These are phyloP conservation scores for Cyprinella venusta DNA, from an alignment of 2,797 vertebrate species.

Conservation along the genomic window DNA sequence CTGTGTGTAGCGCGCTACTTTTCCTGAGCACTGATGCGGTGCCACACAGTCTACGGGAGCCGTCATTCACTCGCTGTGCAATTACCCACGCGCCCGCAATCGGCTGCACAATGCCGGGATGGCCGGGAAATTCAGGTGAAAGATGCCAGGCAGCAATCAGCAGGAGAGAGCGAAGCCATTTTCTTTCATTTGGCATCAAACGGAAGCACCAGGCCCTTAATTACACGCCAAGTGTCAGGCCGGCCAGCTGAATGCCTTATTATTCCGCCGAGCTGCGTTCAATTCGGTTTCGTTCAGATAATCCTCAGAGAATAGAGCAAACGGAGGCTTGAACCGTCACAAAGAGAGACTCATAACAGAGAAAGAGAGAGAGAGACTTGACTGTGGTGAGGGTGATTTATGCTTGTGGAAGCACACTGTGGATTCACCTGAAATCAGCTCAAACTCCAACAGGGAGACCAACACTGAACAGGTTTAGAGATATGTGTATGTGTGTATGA, in stretches of 20 bases:
- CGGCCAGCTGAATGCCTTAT: slow-evolving; percentile 85
- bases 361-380: slow-evolving; percentile 63
- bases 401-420: slow-evolving; percentile 66
- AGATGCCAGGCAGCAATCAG: slow-evolving; percentile 93
- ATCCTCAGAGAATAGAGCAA: slow-evolving; percentile 74
- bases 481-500: too few relatives aligned
- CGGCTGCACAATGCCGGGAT: slow-evolving; percentile 86
- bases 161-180: slow-evolving; percentile 88
- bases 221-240: slow-evolving; percentile 90
- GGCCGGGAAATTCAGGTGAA: slow-evolving; percentile 92
- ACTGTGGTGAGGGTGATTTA: slow-evolving; percentile 67
- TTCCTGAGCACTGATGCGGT: slow-evolving; percentile 45
- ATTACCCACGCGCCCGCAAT: slow-evolving; percentile 94
- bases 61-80: slow-evolving; percentile 85
- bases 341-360: slow-evolving; percentile 54
- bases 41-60: slow-evolving; percentile 39
- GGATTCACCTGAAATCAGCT: slow-evolving; percentile 40
- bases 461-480: not conserved
- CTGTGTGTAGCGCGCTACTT: slow-evolving; percentile 24
- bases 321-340: slow-evolving; percentile 64
- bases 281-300: slow-evolving; percentile 86
- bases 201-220: slow-evolving; percentile 94
- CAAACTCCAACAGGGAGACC: not conserved
- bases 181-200: slow-evolving; percentile 92
- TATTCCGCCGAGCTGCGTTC: slow-evolving; percentile 85